These are phyloP conservation scores for Hyposoter dolosus DNA, from an alignment of 2,888 invertebrate species.

Conservation along the genomic window DNA sequence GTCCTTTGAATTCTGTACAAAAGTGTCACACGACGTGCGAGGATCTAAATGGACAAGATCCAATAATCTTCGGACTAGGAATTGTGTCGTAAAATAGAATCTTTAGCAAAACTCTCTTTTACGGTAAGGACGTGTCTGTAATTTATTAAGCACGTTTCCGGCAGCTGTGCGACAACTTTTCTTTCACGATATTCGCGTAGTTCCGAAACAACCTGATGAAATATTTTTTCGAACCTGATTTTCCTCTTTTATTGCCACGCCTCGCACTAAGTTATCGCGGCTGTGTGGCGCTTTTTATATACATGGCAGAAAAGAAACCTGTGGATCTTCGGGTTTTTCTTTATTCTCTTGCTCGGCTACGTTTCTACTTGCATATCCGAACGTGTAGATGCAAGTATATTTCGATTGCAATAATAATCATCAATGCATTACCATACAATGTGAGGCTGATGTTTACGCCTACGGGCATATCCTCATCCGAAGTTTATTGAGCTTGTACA, in stretches of 20 bases:
- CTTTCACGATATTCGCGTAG: background rate
- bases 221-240: background rate
- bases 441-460: conserved; percentile 49
- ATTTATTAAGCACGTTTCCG: background rate
- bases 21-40: background rate
- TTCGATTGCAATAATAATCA: conserved; percentile 59
- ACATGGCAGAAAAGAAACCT: background rate
- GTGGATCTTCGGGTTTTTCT: background rate
- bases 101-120: background rate
- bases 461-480: conserved; percentile 55
- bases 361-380: background rate
- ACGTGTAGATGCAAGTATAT: conserved; percentile 16
- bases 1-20: background rate
- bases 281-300: background rate
- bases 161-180: background rate
- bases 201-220: background rate
- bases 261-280: background rate
- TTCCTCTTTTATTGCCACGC: background rate
- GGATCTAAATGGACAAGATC: background rate
- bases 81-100: background rate
- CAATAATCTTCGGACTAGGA: background rate
- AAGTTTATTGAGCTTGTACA: conserved; percentile 59
- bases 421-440: conserved; percentile 52
- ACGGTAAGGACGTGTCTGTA: background rate
- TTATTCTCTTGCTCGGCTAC: background rate